These are phyloP conservation scores for Eupithecia subfuscata DNA, from an alignment of 2,888 invertebrate species.

Conservation along the genomic window DNA sequence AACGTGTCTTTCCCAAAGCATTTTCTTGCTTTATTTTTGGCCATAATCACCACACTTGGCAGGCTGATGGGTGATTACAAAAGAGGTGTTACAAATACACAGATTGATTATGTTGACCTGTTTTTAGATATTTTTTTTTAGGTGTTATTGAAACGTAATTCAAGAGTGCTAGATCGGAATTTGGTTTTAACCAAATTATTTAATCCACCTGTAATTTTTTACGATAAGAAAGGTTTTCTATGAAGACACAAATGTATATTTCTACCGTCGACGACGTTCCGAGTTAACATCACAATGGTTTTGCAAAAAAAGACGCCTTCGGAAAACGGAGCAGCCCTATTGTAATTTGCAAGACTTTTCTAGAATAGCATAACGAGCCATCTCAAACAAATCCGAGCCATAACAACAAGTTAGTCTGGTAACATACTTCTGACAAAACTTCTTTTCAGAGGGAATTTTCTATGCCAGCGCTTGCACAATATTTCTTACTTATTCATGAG, in stretches of 20 bases:
- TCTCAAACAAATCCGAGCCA: slow-evolving; percentile 22
- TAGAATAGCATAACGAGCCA: slow-evolving; percentile 22
- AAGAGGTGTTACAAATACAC: no score
- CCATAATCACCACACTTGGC: no score
- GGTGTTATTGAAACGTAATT: no score
- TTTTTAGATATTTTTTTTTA: no score
- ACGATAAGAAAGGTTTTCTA: no score
- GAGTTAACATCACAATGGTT: background rate
- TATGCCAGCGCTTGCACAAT: background rate
- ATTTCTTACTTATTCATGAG: slow-evolving; percentile 1
- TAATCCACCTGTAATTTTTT: no score
- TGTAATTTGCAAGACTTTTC: slow-evolving; percentile 27
- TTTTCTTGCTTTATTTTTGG: no score
- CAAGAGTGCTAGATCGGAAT: no score
- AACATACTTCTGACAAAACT: slow-evolving; percentile 14
- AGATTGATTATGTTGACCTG: no score
- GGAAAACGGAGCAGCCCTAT: background rate
- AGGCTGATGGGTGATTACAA: no score
- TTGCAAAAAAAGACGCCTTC: background rate
- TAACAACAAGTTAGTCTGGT: slow-evolving; percentile 6
- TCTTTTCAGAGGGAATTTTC: slow-evolving; percentile 9
- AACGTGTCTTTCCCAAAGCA: no score
- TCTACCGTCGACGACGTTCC: background rate
- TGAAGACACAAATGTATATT: background rate
- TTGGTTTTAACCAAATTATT: no score